phyloP scores from a whole-genome alignment of 53 echinoderm and acorn worm species.

The Zoroaster sp. region DNA sequence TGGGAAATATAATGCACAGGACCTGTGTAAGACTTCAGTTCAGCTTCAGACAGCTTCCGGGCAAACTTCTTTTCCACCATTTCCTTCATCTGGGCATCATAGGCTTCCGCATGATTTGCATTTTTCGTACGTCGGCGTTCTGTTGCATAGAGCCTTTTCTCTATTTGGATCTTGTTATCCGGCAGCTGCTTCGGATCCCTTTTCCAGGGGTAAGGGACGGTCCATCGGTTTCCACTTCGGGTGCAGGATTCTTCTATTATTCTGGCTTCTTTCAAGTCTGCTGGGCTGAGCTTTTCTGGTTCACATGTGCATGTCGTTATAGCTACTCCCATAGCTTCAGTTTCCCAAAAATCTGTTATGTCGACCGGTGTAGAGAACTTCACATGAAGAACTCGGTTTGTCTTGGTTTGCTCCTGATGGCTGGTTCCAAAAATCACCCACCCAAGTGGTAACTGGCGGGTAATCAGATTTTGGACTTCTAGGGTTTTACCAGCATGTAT shows the following conservation, averaged over 20 bases:
- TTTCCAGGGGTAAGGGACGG: conserved; percentile 71
- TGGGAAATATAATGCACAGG: conserved; percentile 71
- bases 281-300: conserved; percentile 9
- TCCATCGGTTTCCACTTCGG: conserved; percentile 65
- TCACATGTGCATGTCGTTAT: conserved; percentile 13
- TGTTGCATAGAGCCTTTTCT: conserved; percentile 44
- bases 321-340: conserved; percentile 52
- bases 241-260: conserved; percentile 53
- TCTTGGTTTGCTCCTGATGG: background rate
- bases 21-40: conserved; percentile 49
- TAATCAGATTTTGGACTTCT: background rate
- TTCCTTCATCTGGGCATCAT: conserved; percentile 63
- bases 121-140: conserved; percentile 60
- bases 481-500: conserved; percentile 36
- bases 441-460: conserved; percentile 51
- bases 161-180: conserved; percentile 66
- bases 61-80: conserved; percentile 69
- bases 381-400: conserved; percentile 43
- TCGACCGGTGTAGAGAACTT: conserved; percentile 55
- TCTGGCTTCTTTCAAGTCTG: conserved; percentile 39
- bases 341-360: conserved; percentile 58
- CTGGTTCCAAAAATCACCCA: conserved; percentile 68
- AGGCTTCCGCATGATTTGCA: conserved; percentile 55
- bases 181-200: conserved; percentile 53
- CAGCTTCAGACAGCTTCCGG: conserved; percentile 54